Base-by-base conservation (phyloP, 1,140 invertebrate species). In the Drepana arcuata region DNA sequence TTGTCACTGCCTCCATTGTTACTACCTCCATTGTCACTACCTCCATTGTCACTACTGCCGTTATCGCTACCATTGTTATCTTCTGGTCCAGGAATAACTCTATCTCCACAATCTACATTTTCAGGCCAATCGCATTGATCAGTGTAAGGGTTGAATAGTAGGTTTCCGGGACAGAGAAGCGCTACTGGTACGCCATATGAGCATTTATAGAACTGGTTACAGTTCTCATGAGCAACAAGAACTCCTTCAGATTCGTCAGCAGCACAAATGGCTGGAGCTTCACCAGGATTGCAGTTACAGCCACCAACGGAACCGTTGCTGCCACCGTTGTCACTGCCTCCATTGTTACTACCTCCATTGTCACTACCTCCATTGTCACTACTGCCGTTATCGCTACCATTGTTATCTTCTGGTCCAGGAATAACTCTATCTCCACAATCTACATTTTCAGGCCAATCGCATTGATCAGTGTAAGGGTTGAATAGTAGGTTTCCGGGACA, bases 371-470 rank as follows among this genome's bases (percentile, higher is more conserved):
- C 15, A 24, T 11, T 14, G 25, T 35, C 9, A 2, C 16, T 7
- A 1, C 14, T 16, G n/a, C 26, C 34, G 7, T 29, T 29, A 14
- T 35, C 16, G 10, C 14, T 10, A 12, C 21, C 28, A 18, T 16
- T 15, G 2, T 12, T 16, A 11, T 11, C 39, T n/a, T 16, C 27
- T 9, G 21, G 11, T 16, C 31, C 34, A 3, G 18, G 11, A 11
- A 36, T 30, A 1, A 41, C 13, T 30, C 45, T 42, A 7, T 36
- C 44, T 9, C 45, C 48, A 18, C 54, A 57, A 12, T 47, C 23
- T 6, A 93, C 86, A 49, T 83, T 69, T 32, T 84, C 45, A 16
- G 88, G 72, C 85, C 88, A 81, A 49, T 43, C 49, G 30, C 54
- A 57, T 24, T 33, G 18, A 23, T 44, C 37, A 5, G 2, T 39